phyloP scores from a whole-genome alignment of 2,888 invertebrate species.

The Acleris holmiana region DNA sequence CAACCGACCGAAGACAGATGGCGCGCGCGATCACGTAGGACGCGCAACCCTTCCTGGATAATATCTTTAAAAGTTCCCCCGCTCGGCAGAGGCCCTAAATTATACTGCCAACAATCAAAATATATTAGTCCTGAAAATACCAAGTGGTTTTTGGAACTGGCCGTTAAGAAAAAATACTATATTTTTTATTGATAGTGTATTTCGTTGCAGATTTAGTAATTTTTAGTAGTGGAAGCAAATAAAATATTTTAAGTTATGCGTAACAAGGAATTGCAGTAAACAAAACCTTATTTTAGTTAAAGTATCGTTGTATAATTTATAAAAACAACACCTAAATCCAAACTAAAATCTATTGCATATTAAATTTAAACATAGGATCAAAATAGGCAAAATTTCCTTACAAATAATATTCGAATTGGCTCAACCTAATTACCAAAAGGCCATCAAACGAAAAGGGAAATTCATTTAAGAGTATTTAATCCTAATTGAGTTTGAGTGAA shows the following conservation, averaged over 20 bases:
- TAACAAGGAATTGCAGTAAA: too few relatives aligned
- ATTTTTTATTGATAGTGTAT: too few relatives aligned
- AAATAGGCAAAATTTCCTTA: constrained; percentile 55
- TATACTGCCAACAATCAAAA: constrained; percentile 73
- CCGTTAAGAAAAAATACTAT: background rate
- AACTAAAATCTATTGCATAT: too few relatives aligned
- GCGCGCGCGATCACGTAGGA: constrained; percentile 75
- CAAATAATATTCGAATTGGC: constrained; percentile 51
- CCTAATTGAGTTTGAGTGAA: constrained; percentile 75
- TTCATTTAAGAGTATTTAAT: constrained; percentile 73
- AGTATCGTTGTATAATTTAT: background rate
- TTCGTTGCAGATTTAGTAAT: background rate
- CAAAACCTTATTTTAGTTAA: too few relatives aligned
- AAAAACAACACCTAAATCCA: too few relatives aligned
- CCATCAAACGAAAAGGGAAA: constrained; percentile 66
- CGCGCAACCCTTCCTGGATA: constrained; percentile 80
- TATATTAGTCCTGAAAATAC: constrained; percentile 50
- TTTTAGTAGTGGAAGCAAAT: background rate
- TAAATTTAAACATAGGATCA: constrained; percentile 43
- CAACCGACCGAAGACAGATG: constrained; percentile 77
- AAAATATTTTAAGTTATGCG: too few relatives aligned
- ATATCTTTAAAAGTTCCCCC: constrained; percentile 83
- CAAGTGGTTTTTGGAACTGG: constrained; percentile 12
- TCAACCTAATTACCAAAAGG: constrained; percentile 51
- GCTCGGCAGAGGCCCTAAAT: constrained; percentile 61